Conservation (phyloP, 2,797 vertebrate genomes). For the Holocentrus rufus region DNA sequence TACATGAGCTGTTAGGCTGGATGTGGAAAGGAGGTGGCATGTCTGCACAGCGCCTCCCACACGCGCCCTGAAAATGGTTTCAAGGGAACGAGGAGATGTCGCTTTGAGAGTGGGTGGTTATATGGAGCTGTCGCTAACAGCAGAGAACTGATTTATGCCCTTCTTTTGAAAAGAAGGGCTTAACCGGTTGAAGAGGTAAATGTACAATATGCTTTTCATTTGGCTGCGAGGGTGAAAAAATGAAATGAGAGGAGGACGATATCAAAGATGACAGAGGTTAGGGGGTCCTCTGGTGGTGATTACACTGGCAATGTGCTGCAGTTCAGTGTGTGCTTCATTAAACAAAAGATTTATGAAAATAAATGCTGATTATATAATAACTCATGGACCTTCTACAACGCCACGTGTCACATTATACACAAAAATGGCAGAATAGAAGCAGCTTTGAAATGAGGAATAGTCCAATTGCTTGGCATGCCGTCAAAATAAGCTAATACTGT, state of each 20-base stretch:
- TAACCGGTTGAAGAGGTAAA: background rate
- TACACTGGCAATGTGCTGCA: constrained; percentile 10
- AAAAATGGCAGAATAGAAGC: too few relatives aligned
- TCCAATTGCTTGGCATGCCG: too few relatives aligned
- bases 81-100: constrained; percentile 51
- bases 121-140: constrained; percentile 30
- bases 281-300: constrained; percentile 32
- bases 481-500: background rate
- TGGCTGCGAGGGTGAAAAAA: constrained; percentile 2
- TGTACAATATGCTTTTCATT: background rate
- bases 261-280: constrained; percentile 1
- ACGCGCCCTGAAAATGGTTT: constrained; percentile 35
- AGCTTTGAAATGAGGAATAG: too few relatives aligned
- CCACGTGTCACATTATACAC: background rate
- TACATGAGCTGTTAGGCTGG: constrained; percentile 4
- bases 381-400: background rate
- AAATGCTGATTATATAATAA: background rate
- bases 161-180: background rate
- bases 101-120: constrained; percentile 51
- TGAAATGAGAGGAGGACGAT: background rate
- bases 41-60: constrained; percentile 44
- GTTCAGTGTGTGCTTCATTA: background rate
- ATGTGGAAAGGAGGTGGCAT: constrained; percentile 11
- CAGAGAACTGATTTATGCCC: constrained; percentile 29
- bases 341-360: background rate